Base-by-base conservation (phyloP, 1,140 invertebrate species). In the Zaprionus vittiger region DNA sequence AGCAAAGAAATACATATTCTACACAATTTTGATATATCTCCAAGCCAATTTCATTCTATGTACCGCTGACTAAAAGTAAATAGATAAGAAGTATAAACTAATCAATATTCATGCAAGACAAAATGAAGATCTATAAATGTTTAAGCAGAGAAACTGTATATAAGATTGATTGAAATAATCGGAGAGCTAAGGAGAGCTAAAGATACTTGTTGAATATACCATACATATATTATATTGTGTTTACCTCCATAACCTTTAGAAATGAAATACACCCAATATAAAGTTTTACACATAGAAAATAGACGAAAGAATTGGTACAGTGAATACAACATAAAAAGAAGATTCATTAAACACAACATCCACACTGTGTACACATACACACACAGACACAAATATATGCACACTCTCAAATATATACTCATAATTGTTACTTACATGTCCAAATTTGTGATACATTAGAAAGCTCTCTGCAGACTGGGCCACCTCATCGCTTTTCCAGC, bases 361-460 rank as follows among this genome's bases (percentile, higher is more conserved):
- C 31, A 34, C 31, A 34, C 31, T 34, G 31, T 34, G 9, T 70
- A 70, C 62, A 83, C 31, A 76, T 34, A 64, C 67, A 54, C 49
- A 49, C 22, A 68, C 28, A 62, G n/a, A 56, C 56, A 61, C 41
- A 59, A 17, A 54, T 11, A 60, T 61, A 38, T n/a, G 4, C 20
- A 55, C 47, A 26, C 47, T 59, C 4, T 7, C 5, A 31, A 11
- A 47, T 24, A 22, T 17, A 17, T 11, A 37, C 31, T n/a, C 47
- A 24, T 15, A 55, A 54, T 17, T 49, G 6, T 20, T 17, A 96
- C 96, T 96, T 95, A 98, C 97, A 93, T 96, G 95, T 92, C 97
- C 97, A 93, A 98, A 98, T 94, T 98, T 97, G 93, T 98, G 97
- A 92, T 97, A 96, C 72, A 97, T 95, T 67, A 98, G 94, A 93